phyloP scores from a whole-genome alignment of 2,888 invertebrate species.

The Syrista parreyssii region DNA sequence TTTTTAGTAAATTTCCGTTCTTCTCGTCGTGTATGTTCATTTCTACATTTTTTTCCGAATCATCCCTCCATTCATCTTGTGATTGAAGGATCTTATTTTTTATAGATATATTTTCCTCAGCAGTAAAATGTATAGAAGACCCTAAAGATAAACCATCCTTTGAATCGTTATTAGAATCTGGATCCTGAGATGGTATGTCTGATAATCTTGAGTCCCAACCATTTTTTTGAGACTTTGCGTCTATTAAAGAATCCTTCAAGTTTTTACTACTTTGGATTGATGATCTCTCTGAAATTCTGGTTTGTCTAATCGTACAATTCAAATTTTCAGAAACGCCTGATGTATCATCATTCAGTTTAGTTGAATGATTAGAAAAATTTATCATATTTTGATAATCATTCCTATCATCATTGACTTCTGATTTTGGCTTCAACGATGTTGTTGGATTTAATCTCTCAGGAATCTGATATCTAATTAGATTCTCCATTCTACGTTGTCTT shows the following conservation, averaged over 20 bases:
- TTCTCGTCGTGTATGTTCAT: not conserved
- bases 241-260: not conserved
- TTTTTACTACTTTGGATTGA: not conserved
- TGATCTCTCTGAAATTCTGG: not conserved
- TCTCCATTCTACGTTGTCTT: not conserved
- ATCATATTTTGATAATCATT: not conserved
- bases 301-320: not conserved
- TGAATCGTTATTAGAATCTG: not conserved
- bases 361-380: not conserved
- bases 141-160: not conserved
- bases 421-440: not conserved
- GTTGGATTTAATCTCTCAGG: not conserved
- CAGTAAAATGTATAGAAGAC: not conserved
- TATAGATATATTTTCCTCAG: not conserved
- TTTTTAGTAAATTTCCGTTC: not conserved
- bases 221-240: not conserved
- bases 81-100: not conserved
- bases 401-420: not conserved
- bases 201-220: conserved; percentile 9
- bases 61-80: not conserved
- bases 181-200: conserved; percentile 7
- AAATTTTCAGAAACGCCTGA: not conserved
- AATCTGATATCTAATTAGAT: not conserved
- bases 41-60: not conserved
- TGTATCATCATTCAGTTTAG: not conserved